These are phyloP conservation scores for Neomonachus schauinslandi DNA, from an alignment of 2,113 vertebrate species.

Conservation along the genomic window DNA sequence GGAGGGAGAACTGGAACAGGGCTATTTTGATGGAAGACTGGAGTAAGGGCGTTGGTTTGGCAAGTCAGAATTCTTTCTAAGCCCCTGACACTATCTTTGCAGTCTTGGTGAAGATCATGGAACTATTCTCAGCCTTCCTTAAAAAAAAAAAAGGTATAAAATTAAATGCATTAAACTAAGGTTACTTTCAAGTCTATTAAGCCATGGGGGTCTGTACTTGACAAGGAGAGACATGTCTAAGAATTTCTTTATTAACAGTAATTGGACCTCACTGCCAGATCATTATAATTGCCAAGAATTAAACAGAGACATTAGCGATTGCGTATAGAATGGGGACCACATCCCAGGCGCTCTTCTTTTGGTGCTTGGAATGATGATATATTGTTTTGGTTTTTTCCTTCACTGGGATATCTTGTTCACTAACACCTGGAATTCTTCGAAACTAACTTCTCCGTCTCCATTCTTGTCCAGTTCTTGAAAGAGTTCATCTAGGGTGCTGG, in stretches of 20 bases:
- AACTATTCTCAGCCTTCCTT: not conserved
- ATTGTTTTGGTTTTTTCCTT: not conserved
- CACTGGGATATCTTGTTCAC: conserved; percentile 63
- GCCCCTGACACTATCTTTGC: not conserved
- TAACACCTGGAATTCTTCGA: conserved; percentile 74
- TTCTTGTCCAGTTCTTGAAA: conserved; percentile 80
- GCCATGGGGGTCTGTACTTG: not conserved
- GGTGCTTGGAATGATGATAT: not conserved
- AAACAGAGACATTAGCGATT: not conserved
- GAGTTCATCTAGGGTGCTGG: conserved; percentile 60
- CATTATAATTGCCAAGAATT: not conserved
- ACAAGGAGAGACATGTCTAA: not conserved
- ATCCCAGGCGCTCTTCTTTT: not conserved
- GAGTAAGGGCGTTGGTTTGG: not conserved
- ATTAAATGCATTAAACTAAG: conserved; percentile 28
- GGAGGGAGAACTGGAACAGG: not conserved
- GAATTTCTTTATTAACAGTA: conserved; percentile 47
- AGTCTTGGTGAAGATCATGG: not conserved
- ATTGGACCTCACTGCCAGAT: not conserved
- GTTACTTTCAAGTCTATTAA: conserved; percentile 27
- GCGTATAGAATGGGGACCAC: not conserved
- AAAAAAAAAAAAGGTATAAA: not conserved
- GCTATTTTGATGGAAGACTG: not conserved
- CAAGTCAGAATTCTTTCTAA: not conserved
- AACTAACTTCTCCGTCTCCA: conserved; percentile 75